A percentile compares a stretch with the other conserved stretches of the same genome.
These are phyloP conservation scores for Pseudococcus viburni DNA, from an alignment of 2,888 invertebrate species.

Conservation along the genomic window DNA sequence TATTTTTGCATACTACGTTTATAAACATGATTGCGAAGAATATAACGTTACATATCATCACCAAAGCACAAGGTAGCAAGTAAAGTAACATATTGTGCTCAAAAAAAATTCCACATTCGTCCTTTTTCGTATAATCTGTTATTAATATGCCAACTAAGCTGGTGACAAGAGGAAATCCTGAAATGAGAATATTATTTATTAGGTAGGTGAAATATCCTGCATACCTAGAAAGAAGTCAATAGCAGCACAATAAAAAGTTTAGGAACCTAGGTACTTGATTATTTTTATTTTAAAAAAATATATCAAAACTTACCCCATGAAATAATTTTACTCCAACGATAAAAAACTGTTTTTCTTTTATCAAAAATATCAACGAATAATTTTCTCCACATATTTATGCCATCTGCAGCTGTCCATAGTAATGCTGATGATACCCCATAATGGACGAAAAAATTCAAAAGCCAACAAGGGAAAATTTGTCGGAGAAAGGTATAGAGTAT, in stretches of 20 bases:
- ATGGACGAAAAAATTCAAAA: slow-evolving; percentile 52
- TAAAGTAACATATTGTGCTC: slow-evolving; percentile 9
- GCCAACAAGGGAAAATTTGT: slow-evolving; percentile 6
- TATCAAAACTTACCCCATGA: slow-evolving; percentile 57
- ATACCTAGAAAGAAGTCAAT: too few relatives aligned
- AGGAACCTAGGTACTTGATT: not conserved
- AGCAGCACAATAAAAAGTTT: not conserved
- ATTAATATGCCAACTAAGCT: not conserved
- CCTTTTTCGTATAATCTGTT: not conserved
- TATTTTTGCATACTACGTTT: slow-evolving; percentile 56
- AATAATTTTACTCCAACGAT: slow-evolving; percentile 44
- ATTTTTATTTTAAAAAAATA: not conserved
- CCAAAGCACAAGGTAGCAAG: slow-evolving; percentile 40
- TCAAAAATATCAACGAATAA: slow-evolving; percentile 58
- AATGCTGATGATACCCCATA: slow-evolving; percentile 36
- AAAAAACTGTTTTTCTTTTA: slow-evolving; percentile 33
- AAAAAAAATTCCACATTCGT: not conserved
- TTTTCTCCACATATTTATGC: slow-evolving; percentile 64
- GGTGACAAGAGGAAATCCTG: not conserved
- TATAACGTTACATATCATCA: slow-evolving; percentile 30
- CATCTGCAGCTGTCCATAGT: slow-evolving; percentile 61
- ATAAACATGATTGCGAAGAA: slow-evolving; percentile 55
- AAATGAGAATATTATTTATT: not conserved
- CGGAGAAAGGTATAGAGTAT: not conserved
- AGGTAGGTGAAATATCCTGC: too few relatives aligned